These are phyloP conservation scores for Trissoscelio sp. DNA, from an alignment of 2,888 invertebrate genomes.

Conservation along the genomic window DNA sequence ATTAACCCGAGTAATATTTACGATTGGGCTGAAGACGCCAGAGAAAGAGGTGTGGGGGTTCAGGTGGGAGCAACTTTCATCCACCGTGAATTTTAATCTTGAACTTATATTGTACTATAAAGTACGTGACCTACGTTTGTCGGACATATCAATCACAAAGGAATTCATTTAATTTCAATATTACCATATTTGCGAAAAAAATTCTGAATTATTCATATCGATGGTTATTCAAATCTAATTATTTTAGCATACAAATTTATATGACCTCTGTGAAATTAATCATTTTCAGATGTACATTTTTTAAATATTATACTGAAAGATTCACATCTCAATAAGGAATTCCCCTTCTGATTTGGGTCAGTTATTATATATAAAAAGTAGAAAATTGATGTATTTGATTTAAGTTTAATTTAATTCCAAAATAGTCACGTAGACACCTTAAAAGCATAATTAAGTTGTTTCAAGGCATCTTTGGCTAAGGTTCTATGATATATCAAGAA, in stretches of 20 bases:
- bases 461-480: too few relatives aligned
- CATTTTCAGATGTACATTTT: not conserved
- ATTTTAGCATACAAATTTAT: slow-evolving; percentile 4
- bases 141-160: slow-evolving; percentile 45
- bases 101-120: slow-evolving; percentile 53
- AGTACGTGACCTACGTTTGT: slow-evolving; percentile 54
- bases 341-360: not conserved
- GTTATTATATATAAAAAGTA: slow-evolving; percentile 2
- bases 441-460: slow-evolving; percentile 10
- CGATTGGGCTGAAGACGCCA: slow-evolving; percentile 41
- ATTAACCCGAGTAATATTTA: slow-evolving; percentile 61
- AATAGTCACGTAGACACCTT: slow-evolving; percentile 19
- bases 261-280: not conserved
- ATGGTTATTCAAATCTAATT: slow-evolving; percentile 4
- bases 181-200: slow-evolving; percentile 45
- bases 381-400: not conserved
- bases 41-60: slow-evolving; percentile 57
- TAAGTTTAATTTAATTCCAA: slow-evolving; percentile 9
- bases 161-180: slow-evolving; percentile 16
- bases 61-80: slow-evolving; percentile 66
- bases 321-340: slow-evolving; percentile 1
- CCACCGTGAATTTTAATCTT: slow-evolving; percentile 62
- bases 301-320: slow-evolving; percentile 5
- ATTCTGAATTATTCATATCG: slow-evolving; percentile 53
- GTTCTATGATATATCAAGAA: too few relatives aligned